phyloP scores from a whole-genome alignment of 2,797 vertebrate species.

The Bucorvus abyssinicus region DNA sequence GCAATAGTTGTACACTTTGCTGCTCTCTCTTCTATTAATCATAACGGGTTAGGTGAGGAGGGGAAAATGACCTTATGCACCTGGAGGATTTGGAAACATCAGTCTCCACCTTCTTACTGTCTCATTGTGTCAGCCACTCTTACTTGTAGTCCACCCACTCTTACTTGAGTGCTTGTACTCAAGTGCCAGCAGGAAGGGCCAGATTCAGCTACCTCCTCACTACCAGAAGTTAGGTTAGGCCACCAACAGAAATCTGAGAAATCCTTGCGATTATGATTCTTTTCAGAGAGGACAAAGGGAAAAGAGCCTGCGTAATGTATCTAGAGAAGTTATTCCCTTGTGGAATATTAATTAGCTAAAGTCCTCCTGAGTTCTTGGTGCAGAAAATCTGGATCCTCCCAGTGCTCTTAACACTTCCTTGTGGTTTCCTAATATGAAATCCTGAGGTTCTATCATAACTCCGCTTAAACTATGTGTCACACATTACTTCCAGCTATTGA shows the following conservation, averaged over 20 bases:
- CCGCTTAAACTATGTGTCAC: neutral
- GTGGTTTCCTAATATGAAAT: neutral
- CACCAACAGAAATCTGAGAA: neutral
- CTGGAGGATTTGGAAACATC: neutral
- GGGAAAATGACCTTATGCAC: neutral
- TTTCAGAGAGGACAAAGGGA: neutral
- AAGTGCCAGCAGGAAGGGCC: neutral
- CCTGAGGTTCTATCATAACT: neutral
- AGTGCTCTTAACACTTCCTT: neutral
- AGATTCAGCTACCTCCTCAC: neutral
- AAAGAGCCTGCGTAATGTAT: neutral
- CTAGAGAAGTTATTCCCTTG: neutral
- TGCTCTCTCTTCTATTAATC: neutral
- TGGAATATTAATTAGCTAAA: neutral
- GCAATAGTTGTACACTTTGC: neutral
- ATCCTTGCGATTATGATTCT: neutral
- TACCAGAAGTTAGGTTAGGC: neutral
- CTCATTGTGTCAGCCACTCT: neutral
- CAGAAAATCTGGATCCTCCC: neutral
- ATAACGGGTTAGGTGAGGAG: neutral
- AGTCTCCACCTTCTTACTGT: neutral
- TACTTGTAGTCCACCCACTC: neutral
- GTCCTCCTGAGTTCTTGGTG: neutral
- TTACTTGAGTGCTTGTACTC: neutral
- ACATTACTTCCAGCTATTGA: neutral